Base-by-base conservation (phyloP, 1,140 invertebrate species). In the Drosophila tristis region DNA sequence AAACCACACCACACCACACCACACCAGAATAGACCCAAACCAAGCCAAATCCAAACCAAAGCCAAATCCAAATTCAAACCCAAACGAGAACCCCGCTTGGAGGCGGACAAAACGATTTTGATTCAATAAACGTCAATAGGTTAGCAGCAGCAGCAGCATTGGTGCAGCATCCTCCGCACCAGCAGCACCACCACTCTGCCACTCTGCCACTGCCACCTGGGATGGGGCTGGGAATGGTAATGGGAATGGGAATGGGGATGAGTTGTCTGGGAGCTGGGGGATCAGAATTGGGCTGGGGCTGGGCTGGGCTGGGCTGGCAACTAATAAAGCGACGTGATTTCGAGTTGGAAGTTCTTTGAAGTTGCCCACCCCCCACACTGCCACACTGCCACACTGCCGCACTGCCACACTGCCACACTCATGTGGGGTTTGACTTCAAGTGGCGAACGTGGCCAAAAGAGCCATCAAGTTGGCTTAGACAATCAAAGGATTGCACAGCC, bases 51-150 rank as follows among this genome's bases (percentile, higher is more conserved):
- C 35, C 50, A 53, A 42, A 5, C 45, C 56, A 23, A 26, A 20
- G 45, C 42, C 5, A 4, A 20, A 53, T 2, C 57, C 31, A n/a
- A 56, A 29, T 11, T 43, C 44, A 15, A 53, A 67, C 11, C 48
- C 43, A 49, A 25, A 51, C 70, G 59, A 56, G 48, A 50, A 65
- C 45, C 48, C 55, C 15, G 29, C 42, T 53, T 15, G 61, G 29
- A 39, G 51, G 60, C 72, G 47, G 20, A 60, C 73, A 78, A 82
- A 64, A 78, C 78, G 78, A 70, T 86, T 86, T 86, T 87, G 78
- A 86, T 86, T 86, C 78, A 86, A 86, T 86, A 82, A 86, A 86
- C 81, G 81, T 87, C 81, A 86, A 82, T 86, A 75, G 74, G 48
- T 87, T 59, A 67, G 56, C 68, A 68, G 56, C 61, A 16, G 16